phyloP scores from a whole-genome alignment of 2,113 vertebrate genomes.

The Ceyx melanurus region DNA sequence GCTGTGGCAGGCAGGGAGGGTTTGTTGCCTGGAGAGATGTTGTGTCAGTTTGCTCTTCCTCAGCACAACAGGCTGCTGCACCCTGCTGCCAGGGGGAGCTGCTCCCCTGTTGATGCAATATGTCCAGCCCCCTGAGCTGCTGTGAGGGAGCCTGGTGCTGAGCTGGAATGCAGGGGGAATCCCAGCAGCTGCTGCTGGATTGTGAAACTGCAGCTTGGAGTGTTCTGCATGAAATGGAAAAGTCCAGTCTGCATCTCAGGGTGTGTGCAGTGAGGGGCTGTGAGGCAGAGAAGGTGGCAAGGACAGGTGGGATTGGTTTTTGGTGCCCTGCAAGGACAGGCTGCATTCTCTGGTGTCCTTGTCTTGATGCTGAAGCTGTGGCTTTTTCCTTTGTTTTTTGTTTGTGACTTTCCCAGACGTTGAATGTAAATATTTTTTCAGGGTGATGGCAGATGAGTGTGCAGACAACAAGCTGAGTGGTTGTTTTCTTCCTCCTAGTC shows the following conservation, averaged over 20 bases:
- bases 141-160: neutral
- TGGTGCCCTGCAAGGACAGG: neutral
- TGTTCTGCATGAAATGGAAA: neutral
- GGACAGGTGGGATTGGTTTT: neutral
- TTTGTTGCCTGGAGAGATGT: no score
- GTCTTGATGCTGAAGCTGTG: neutral
- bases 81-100: no score
- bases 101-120: neutral
- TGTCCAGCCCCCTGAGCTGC: neutral
- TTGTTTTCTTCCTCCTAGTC: neutral
- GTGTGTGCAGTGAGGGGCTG: accelerated
- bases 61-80: no score
- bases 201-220: neutral
- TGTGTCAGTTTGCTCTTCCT: no score
- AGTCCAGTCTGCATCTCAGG: neutral
- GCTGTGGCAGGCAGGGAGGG: neutral
- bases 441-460: neutral
- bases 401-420: neutral
- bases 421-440: neutral
- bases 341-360: neutral
- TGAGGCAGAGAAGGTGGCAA: neutral
- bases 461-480: neutral
- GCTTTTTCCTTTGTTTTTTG: neutral
- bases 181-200: neutral
- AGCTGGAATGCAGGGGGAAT: neutral